Conservation (phyloP, 2,113 vertebrate species). For the Mugil cephalus region DNA sequence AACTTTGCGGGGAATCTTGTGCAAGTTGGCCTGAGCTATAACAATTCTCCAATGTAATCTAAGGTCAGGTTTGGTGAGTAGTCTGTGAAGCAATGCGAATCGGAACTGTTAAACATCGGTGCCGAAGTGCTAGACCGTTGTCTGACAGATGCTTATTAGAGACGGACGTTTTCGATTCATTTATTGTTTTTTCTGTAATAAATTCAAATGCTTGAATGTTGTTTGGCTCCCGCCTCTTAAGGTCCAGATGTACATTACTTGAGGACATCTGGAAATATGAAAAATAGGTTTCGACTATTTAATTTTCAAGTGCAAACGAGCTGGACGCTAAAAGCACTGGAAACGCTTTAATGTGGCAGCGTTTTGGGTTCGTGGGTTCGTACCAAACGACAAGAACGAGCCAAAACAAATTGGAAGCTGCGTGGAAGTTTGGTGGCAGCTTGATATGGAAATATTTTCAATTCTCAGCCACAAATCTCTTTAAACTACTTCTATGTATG, state of each 20-base stretch:
- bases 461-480: too few species aligned
- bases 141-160: too few species aligned
- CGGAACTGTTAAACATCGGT: background rate
- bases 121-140: too few species aligned
- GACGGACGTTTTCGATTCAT: too few species aligned
- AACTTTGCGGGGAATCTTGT: conserved; percentile 38
- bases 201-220: too few species aligned
- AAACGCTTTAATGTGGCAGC: conserved; percentile 12
- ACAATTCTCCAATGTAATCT: conserved; percentile 1
- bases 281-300: background rate
- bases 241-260: background rate
- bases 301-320: conserved; percentile 3
- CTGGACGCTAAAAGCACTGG: background rate
- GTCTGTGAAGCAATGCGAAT: background rate
- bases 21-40: conserved; percentile 1
- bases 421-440: conserved; percentile 19
- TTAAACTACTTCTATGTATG: too few species aligned
- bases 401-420: conserved; percentile 28
- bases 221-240: background rate
- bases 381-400: conserved; percentile 15
- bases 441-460: conserved; percentile 10
- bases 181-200: too few species aligned
- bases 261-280: too few species aligned
- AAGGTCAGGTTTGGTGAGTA: background rate
- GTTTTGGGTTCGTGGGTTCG: background rate